Evolutionary conservation across 2,888 invertebrate genomes (phyloP).

Genomic region (Erebia ligea): DNA sequence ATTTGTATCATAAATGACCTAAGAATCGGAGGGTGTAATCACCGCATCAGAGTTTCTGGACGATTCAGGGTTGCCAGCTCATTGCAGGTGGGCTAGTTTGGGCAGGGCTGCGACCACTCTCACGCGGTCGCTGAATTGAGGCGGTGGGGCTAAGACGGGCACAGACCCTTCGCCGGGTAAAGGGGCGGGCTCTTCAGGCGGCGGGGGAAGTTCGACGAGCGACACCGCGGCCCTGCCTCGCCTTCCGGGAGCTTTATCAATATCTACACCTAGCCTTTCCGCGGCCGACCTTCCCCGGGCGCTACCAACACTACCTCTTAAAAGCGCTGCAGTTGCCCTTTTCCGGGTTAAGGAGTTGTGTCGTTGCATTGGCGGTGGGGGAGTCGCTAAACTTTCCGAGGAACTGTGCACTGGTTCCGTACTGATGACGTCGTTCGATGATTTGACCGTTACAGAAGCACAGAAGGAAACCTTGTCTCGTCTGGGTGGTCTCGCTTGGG

Average conservation of each 20-base stretch:
- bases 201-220: constrained; percentile 60
- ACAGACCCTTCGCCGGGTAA: constrained; percentile 47
- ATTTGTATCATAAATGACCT: not conserved
- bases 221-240: constrained; percentile 90
- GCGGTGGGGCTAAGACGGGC: constrained; percentile 91
- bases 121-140: constrained; percentile 95
- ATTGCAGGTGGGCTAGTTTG: constrained; percentile 84
- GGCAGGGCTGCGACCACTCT: constrained; percentile 93
- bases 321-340: constrained; percentile 83
- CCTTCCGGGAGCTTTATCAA: constrained; percentile 85
- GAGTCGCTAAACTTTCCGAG: constrained; percentile 71
- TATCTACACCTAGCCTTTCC: constrained; percentile 67
- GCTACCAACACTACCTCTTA: constrained; percentile 67
- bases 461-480: constrained; percentile 80
- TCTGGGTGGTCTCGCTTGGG: constrained; percentile 61
- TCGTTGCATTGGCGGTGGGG: constrained; percentile 77
- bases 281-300: constrained; percentile 67
- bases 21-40: not conserved
- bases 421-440: constrained; percentile 79
- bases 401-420: constrained; percentile 80
- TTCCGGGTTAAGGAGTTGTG: constrained; percentile 85
- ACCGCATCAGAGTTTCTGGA: not conserved
- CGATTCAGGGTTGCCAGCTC: constrained; percentile 31
- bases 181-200: constrained; percentile 79
- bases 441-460: constrained; percentile 78